Base-by-base conservation (phyloP, 2,888 invertebrate species). In the Troides oblongomaculatus region DNA sequence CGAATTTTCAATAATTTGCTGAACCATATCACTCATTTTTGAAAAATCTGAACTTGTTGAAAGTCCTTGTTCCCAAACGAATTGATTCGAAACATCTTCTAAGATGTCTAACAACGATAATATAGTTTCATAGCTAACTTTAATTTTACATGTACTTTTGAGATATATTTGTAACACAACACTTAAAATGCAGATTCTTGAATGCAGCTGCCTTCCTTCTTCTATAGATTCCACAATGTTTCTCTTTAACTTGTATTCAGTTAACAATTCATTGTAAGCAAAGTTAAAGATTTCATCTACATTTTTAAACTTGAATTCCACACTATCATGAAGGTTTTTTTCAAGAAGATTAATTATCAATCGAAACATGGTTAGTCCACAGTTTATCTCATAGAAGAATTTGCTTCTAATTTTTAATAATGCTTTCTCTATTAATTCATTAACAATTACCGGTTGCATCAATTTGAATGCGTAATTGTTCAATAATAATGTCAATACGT, bases 11-110 rank as follows among this genome's bases (percentile, higher is more conserved):
- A 96, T 94, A 59, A 95, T 87, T 70, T 93, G 84, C 74, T 95
- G 93, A 66, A 97, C 93, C 78, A 96, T 95, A 71, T 94, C 93
- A 78, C 94, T 96, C 93, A 97, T 96, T 84, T 96, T 95, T 64
- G 95, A 95, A 84, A 97, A 97, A 72, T 96, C 96, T 10, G 96
- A 95, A 62, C 90, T 90, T 2, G 82, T 84, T 23, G 81, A 76
- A 69, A 78, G 77, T 43, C 83, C 79, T 67, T 86, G 81, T 56
- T 90, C 87, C 84, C 84, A 87, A 58, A 79, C 81, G 81, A 92
- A 92, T 72, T 89, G 90, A 72, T 84, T 87, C 25, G 90, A 86
- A 71, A 88, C 80, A 62, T 74, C 78, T 73, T 87, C 81, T 71
- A 92, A 77, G 65, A 84, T 78, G 56, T 79, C 72, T 30, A 90